Conservation (phyloP, 2,888 invertebrate genomes). For the Amblyjoppa proteus region DNA sequence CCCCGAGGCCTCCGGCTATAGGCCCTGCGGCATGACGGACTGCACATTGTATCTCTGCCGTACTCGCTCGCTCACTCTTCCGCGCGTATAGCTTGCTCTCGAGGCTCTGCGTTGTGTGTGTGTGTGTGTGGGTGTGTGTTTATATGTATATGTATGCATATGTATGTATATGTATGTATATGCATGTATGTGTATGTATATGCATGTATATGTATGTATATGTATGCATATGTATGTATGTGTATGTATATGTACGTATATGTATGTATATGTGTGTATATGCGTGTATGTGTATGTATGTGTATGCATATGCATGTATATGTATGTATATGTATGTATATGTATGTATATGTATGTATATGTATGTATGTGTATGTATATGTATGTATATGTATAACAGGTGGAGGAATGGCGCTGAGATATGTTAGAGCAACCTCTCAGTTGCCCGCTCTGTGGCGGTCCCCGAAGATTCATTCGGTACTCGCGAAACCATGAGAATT, state of each 20-base stretch:
- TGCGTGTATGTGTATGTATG: not conserved
- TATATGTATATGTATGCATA: not conserved
- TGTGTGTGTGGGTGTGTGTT: not conserved
- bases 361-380: not conserved
- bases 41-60: slow-evolving; percentile 21
- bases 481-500: slow-evolving; percentile 24
- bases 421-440: slow-evolving; percentile 26
- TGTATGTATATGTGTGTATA: too few species aligned
- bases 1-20: slow-evolving; percentile 57
- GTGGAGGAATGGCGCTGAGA: not conserved
- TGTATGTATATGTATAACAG: not conserved
- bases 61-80: slow-evolving; percentile 1
- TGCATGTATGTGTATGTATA: not conserved
- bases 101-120: not conserved
- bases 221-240: not conserved
- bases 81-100: slow-evolving; percentile 7
- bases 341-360: not conserved
- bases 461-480: slow-evolving; percentile 42
- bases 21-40: slow-evolving; percentile 58
- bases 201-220: not conserved
- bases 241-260: not conserved
- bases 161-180: not conserved
- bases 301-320: not conserved
- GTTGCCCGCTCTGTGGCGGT: slow-evolving; percentile 6
- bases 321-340: not conserved